Conservation (phyloP, 1,140 invertebrate species). For the Tetranychus cinnabarinus region DNA sequence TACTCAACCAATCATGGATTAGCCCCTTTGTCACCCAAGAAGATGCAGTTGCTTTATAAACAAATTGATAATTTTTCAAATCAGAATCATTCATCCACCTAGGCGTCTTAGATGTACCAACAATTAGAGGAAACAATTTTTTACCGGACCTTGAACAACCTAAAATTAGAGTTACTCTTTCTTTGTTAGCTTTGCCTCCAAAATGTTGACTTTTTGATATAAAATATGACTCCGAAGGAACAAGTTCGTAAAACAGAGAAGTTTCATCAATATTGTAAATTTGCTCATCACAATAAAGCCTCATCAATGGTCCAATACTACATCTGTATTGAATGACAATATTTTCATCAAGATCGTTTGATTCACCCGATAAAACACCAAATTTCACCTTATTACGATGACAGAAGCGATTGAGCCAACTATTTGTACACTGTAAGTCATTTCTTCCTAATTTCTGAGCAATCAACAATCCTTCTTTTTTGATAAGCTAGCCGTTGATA, state of each 20-base stretch:
- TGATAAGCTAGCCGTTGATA: neutral
- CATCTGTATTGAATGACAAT: neutral
- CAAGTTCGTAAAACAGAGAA: conserved; percentile 23
- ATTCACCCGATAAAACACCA: neutral
- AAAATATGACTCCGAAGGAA: conserved; percentile 21
- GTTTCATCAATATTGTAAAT: conserved; percentile 27
- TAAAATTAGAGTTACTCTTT: neutral
- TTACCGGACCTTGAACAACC: neutral
- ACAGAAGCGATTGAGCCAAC: neutral
- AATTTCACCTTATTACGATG: neutral
- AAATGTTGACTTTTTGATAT: conserved; percentile 7
- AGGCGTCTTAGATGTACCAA: neutral
- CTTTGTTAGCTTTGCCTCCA: neutral
- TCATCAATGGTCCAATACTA: neutral
- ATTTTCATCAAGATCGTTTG: neutral
- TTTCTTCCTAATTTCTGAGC: neutral
- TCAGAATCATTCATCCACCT: neutral
- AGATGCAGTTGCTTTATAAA: neutral
- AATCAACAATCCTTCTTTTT: neutral
- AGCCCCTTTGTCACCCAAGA: neutral
- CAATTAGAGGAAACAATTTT: neutral
- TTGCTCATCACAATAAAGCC: neutral
- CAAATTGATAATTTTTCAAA: neutral
- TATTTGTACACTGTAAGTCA: neutral
- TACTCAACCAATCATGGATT: neutral